Base-by-base conservation (phyloP, 2,888 invertebrate species). In the Chirona hameri region DNA sequence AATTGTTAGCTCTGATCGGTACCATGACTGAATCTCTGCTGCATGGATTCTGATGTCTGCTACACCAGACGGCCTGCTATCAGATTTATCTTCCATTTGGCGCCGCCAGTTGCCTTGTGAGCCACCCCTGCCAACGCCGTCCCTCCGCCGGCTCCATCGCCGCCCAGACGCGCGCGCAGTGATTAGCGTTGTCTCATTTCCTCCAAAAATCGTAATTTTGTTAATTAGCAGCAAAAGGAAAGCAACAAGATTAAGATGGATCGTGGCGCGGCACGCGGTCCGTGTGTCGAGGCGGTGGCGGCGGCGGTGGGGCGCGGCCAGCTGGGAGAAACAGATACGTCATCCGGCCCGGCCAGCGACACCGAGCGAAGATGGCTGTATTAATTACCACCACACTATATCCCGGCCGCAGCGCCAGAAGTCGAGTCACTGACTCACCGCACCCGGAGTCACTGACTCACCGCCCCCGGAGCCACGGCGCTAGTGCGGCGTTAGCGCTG, bases 161-260 rank as follows among this genome's bases (percentile, higher is more conserved):
- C 76, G 46, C 46, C 15, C 72, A 18, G 76, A 39, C 76, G 76
- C 7, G 39, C 24, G 39, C 10, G 21, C 24, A 7, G 24, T 76
- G 76, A 76, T 76, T 76, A 76, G 39, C 76, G 76, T 46, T 76
- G 76, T 76, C 76, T 76, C 21, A 76, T 76, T 76, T 76, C 76
- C 46, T 21, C 39, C 46, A 76, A 76, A 76, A 76, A 76, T 76
- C 76, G 24, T 76, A 76, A 76, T 76, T 76, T 76, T 76, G 76
- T 76, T 76, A 76, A 76, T 76, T 76, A 76, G 76, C 76, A 76
- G 76, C 76, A 46, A 76, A 76, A 76, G 76, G 76, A 76, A 76
- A 46, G 46, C 76, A 76, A 76, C 76, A 76, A 39, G 76, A 76
- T 76, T 76, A 76, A 76, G 76, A 76, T 24, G 76, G 76, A 76